Evolutionary conservation across 2,113 vertebrate species (phyloP).

Genomic region (Tricholaema leucomelas): DNA sequence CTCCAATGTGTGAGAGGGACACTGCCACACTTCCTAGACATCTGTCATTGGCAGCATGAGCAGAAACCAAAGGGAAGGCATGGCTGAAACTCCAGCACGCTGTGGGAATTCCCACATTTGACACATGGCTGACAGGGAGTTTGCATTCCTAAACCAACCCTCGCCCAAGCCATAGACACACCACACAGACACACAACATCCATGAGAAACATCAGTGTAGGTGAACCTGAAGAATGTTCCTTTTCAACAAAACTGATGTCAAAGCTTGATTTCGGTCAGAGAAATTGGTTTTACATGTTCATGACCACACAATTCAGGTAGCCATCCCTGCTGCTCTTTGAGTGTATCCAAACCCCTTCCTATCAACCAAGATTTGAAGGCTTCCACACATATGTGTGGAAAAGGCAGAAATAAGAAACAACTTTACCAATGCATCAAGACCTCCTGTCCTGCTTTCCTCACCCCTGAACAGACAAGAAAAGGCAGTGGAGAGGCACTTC

Average conservation of each 20-base stretch:
- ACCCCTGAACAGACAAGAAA: neutral
- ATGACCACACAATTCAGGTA: neutral
- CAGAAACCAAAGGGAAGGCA: slow-evolving; percentile 26
- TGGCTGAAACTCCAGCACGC: neutral
- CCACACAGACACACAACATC: neutral
- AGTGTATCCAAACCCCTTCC: neutral
- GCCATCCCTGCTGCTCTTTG: neutral
- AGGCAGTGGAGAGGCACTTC: neutral
- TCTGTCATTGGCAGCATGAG: slow-evolving; percentile 67
- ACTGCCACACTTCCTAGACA: slow-evolving; percentile 72
- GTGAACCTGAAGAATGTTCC: neutral
- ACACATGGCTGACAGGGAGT: neutral
- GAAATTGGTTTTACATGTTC: neutral
- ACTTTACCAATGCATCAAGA: neutral
- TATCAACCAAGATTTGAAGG: neutral
- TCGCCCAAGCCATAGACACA: neutral
- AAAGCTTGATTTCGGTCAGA: neutral
- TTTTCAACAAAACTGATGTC: neutral
- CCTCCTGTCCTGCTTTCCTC: neutral
- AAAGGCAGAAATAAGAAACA: neutral
- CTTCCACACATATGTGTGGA: neutral
- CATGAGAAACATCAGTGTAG: neutral
- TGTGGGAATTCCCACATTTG: neutral
- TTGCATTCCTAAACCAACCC: neutral
- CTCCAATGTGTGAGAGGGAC: slow-evolving; percentile 72